A percentile compares a stretch with the other conserved stretches of the same genome.
These are phyloP conservation scores for Lagodon rhomboides DNA, from an alignment of 2,797 vertebrate species.

Conservation along the genomic window DNA sequence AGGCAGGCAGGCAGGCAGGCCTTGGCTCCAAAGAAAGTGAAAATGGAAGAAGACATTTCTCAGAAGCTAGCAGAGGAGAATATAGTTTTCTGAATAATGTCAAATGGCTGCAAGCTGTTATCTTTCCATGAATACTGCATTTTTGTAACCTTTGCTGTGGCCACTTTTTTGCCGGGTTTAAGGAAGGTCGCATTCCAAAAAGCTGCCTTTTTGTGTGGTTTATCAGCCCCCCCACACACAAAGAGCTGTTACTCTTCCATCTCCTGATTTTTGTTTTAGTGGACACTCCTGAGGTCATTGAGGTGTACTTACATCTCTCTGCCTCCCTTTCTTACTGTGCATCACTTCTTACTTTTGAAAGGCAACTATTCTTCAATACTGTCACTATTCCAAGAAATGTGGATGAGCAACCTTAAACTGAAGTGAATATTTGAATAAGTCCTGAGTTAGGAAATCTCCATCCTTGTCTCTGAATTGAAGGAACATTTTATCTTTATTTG, in stretches of 20 bases:
- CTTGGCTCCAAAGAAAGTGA: conserved; percentile 12
- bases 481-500: background rate
- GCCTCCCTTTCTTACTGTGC: background rate
- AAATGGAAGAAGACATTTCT: conserved; percentile 38
- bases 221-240: conserved; percentile 1
- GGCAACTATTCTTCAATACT: background rate
- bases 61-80: conserved; percentile 30
- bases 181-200: conserved; percentile 40
- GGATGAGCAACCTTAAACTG: background rate
- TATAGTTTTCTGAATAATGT: conserved; percentile 51
- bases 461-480: background rate
- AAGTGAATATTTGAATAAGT: too few species aligned
- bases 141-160: conserved; percentile 57
- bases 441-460: background rate
- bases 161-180: conserved; percentile 1
- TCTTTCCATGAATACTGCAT: conserved; percentile 52
- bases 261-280: background rate
- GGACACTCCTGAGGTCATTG: background rate
- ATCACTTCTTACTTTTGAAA: background rate
- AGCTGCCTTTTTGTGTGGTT: conserved; percentile 15
- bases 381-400: background rate
- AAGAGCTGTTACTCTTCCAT: background rate
- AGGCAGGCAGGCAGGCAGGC: conserved; percentile 8
- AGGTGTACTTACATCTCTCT: background rate
- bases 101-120: conserved; percentile 49